These are phyloP conservation scores for Phataginus tricuspis DNA, from an alignment of 2,797 vertebrate species.

Conservation along the genomic window DNA sequence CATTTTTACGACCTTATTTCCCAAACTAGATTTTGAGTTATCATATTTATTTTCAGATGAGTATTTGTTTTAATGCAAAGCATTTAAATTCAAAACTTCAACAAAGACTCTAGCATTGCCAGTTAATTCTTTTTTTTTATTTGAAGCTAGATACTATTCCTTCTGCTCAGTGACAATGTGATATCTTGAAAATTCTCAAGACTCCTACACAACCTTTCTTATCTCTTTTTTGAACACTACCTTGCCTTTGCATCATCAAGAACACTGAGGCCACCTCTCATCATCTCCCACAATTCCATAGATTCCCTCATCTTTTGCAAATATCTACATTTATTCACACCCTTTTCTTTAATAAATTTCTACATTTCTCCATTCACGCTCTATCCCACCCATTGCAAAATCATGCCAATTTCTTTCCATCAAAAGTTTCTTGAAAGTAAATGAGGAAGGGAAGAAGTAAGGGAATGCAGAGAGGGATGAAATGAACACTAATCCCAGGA, in stretches of 20 bases:
- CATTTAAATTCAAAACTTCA: neutral
- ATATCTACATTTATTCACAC: neutral
- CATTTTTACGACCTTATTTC: neutral
- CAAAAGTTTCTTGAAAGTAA: neutral
- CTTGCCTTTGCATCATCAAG: neutral
- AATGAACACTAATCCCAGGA: neutral
- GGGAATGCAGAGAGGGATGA: neutral
- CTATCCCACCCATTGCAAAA: neutral
- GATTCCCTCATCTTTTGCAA: neutral
- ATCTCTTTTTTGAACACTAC: neutral
- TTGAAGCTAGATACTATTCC: neutral
- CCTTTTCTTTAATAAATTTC: neutral
- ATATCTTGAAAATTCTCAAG: neutral
- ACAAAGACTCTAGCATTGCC: neutral
- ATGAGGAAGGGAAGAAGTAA: neutral
- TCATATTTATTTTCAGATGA: neutral
- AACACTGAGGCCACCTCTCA: neutral
- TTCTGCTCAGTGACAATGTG: neutral
- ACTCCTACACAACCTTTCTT: neutral
- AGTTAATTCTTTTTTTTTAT: neutral
- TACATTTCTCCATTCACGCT: neutral
- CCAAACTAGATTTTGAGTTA: neutral
- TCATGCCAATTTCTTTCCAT: neutral
- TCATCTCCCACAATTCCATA: neutral
- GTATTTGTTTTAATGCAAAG: neutral